Percentiles rank a stretch among this genome's conserved stretches.
phyloP scores from a whole-genome alignment of 2,113 vertebrate species.

The Eonycteris spelaea region DNA sequence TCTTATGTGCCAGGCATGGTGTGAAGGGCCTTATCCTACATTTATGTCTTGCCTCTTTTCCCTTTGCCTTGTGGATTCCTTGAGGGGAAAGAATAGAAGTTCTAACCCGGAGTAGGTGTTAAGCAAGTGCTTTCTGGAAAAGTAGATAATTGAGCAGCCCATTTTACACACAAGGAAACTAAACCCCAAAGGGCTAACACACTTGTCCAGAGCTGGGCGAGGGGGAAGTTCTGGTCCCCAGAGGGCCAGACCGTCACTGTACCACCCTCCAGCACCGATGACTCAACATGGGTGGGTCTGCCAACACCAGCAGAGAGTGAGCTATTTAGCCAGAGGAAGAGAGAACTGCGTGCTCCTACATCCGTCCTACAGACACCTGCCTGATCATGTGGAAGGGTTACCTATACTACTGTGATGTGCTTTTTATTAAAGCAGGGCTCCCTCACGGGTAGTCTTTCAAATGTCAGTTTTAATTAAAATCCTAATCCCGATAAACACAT shows the following conservation, averaged over 20 bases:
- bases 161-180: not conserved
- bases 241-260: not conserved
- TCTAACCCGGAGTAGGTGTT: not conserved
- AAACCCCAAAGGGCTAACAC: not conserved
- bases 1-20: not conserved
- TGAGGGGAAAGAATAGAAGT: not conserved
- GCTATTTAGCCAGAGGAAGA: not conserved
- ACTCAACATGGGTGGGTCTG: rapidly evolving
- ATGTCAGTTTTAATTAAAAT: conserved; percentile 72
- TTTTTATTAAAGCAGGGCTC: conserved; percentile 30
- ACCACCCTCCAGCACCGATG: not conserved
- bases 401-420: not conserved
- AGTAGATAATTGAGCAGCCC: not conserved
- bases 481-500: conserved; percentile 50
- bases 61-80: not conserved
- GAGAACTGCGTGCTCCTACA: not conserved
- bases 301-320: not conserved
- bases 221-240: not conserved
- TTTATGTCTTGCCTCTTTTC: not conserved
- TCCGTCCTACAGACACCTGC: not conserved
- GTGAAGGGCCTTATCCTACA: not conserved
- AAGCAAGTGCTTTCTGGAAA: not conserved
- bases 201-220: not conserved
- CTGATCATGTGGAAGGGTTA: not conserved
- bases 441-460: conserved; percentile 49